These are phyloP conservation scores for Pycnonotus jocosus DNA, from an alignment of 2,113 vertebrate genomes.

Conservation along the genomic window DNA sequence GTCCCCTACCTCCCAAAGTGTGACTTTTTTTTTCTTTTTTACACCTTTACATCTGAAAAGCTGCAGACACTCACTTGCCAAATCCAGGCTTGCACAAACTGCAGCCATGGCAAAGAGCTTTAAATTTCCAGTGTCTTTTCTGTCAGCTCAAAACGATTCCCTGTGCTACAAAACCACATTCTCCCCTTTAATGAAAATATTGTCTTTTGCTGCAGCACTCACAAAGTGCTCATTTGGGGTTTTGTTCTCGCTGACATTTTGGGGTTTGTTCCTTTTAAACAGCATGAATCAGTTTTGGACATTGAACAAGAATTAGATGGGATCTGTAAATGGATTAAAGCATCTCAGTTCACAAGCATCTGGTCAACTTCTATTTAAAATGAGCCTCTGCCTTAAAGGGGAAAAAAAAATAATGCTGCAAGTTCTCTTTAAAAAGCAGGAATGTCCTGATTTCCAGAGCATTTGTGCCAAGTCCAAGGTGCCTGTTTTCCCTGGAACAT, in stretches of 20 bases:
- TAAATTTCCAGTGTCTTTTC: background rate
- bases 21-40: background rate
- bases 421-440: background rate
- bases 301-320: background rate
- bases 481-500: background rate
- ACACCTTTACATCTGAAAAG: background rate
- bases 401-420: too few relatives aligned
- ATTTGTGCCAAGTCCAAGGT: background rate
- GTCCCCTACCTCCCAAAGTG: background rate
- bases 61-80: background rate
- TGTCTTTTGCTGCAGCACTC: background rate
- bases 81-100: background rate
- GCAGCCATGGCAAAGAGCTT: background rate
- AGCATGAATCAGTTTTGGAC: background rate
- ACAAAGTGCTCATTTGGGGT: background rate
- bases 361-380: background rate
- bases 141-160: background rate
- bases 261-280: background rate
- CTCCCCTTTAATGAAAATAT: background rate
- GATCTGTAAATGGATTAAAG: constrained; percentile 16
- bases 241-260: background rate
- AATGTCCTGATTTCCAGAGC: background rate
- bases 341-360: background rate
- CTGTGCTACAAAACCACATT: background rate
- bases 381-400: background rate